Conservation (phyloP, 2,113 vertebrate species). For the Thryonomys swinderianus region DNA sequence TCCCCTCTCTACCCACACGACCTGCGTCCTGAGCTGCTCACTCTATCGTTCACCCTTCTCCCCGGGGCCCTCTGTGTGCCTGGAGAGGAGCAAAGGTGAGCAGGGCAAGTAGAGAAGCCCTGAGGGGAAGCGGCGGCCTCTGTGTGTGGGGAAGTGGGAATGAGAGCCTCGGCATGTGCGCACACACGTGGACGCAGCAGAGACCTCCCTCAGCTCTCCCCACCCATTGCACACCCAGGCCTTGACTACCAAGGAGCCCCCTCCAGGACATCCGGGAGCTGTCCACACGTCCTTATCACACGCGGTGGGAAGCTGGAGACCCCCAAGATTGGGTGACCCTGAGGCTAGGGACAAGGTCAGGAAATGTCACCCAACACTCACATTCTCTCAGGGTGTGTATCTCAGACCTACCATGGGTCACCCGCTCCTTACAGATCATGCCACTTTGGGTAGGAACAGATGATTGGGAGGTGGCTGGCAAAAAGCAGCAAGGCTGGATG, state of each 20-base stretch:
- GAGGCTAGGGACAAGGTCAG: constrained; percentile 78
- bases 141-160: neutral
- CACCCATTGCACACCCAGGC: constrained; percentile 40
- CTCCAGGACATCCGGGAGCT: neutral
- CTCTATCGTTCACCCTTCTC: neutral
- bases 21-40: neutral
- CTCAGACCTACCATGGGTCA: neutral
- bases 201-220: constrained; percentile 37
- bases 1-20: neutral
- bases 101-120: neutral
- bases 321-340: constrained; percentile 66
- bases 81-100: constrained; percentile 25
- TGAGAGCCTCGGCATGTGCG: constrained; percentile 29
- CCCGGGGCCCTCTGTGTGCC: neutral
- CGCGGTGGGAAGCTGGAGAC: constrained; percentile 28
- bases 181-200: constrained; percentile 64
- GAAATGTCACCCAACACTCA: constrained; percentile 65
- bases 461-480: neutral
- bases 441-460: neutral
- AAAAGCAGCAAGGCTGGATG: neutral
- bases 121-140: neutral
- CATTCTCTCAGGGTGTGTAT: neutral
- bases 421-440: neutral
- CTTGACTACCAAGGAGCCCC: neutral
- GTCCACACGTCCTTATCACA: neutral